phyloP scores from a whole-genome alignment of 1,140 invertebrate species.

The Lepeophtheirus salmonis region DNA sequence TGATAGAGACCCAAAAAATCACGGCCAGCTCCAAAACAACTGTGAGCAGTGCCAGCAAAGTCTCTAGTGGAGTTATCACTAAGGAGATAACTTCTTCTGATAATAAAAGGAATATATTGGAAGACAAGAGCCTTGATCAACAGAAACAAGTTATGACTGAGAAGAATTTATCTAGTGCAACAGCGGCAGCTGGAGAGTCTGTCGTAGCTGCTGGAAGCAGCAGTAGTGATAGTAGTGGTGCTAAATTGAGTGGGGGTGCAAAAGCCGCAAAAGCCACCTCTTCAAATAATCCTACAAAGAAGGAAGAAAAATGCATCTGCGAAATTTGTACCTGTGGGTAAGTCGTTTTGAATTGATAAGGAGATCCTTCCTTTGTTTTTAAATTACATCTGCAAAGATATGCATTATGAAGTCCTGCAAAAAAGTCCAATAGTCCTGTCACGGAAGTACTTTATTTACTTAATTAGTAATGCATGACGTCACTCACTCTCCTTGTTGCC shows the following conservation, averaged over 20 bases:
- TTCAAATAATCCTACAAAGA: slow-evolving; percentile 9
- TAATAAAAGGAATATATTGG: too few relatives aligned
- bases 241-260: neutral
- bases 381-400: too few relatives aligned
- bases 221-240: neutral
- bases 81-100: too few relatives aligned
- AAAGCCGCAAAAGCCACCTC: slow-evolving; percentile 6
- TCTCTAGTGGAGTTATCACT: neutral
- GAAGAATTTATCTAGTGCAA: neutral
- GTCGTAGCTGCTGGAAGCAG: neutral
- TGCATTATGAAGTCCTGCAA: too few relatives aligned
- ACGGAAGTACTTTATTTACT: too few relatives aligned
- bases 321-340: slow-evolving; percentile 76
- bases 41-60: neutral
- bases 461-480: too few relatives aligned
- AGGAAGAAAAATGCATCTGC: slow-evolving; percentile 64
- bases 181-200: neutral
- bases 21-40: neutral
- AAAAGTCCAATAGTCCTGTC: too few relatives aligned
- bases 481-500: too few relatives aligned
- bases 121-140: too few relatives aligned
- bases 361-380: too few relatives aligned
- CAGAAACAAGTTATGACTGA: too few relatives aligned
- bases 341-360: slow-evolving; percentile 34
- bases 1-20: neutral